Base-by-base conservation (phyloP, 2,888 invertebrate species). In the Parochlus steinenii region DNA sequence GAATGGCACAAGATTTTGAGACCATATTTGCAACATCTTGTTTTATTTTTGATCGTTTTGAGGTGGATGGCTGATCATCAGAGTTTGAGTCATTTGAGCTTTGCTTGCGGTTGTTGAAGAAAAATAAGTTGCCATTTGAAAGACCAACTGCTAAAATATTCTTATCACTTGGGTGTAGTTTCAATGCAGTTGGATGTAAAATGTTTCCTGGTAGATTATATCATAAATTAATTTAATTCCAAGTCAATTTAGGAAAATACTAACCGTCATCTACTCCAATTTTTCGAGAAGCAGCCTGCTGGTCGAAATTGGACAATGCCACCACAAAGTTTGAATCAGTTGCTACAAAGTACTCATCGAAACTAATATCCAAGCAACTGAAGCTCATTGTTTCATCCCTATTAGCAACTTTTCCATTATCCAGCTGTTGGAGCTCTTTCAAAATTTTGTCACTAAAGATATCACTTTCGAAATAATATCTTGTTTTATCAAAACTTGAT, bases 1-100 rank as follows among this genome's bases (percentile, higher is more conserved):
- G 59, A 40, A 58, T 57, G 26, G 56, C 53, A 42, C 58, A 59
- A 1, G 58, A 57, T 45, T 58, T 58, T 12, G 47, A 49, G 11
- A 51, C 47, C 4, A 42, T 20, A 25, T 46, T 46, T 7, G 28
- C 10, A 12, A 28, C 31, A 26, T 12, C 22, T 19, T 31, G 33
- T 30, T 25, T 17, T 28, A 18, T 27, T 27, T 25, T 16, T 22
- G 8, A 17, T 26, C 10, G 5, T 11, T 19, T 16, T n/a, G 22
- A 10, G 5, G 25, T 6, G 16, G n/a, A 18, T 4, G 16, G 5
- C 27, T 5, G n/a, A 18, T 31, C 15, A 16, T 24, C 10, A n/a
- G n/a, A n/a, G n/a, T n/a, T n/a, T n/a, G n/a, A n/a, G n/a, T n/a
- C n/a, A n/a, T n/a, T n/a, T n/a, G n/a, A n/a, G n/a, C n/a, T n/a